Percentiles rank a stretch among this genome's conserved stretches.
Evolutionary conservation across 2,797 vertebrate genomes (phyloP).

Genomic region (Hoplostethus mediterraneus): DNA sequence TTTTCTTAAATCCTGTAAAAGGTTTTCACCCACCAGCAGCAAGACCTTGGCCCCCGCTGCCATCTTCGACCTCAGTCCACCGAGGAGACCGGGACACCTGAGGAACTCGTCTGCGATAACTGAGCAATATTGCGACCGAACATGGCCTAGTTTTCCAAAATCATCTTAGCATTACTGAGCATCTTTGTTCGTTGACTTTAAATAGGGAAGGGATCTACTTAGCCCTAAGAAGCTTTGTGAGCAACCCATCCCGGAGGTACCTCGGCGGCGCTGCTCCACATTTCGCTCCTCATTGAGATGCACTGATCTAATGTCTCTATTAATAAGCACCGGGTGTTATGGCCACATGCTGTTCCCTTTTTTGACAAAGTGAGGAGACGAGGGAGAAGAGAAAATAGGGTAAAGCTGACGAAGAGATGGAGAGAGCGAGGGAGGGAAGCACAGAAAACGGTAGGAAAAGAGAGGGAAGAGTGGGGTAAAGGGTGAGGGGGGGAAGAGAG

Average conservation of each 20-base stretch:
- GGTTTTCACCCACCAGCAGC: no score
- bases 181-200: background rate
- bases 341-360: background rate
- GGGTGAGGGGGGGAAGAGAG: background rate
- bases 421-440: background rate
- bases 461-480: background rate
- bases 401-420: background rate
- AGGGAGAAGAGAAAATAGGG: background rate
- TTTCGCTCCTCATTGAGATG: background rate
- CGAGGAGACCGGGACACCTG: no score
- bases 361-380: background rate
- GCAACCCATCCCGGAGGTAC: background rate
- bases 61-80: no score
- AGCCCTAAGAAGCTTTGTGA: background rate
- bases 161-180: background rate
- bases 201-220: background rate
- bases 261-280: background rate
- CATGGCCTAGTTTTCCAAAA: background rate
- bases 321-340: background rate
- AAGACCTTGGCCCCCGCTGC: no score
- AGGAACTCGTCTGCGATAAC: no score
- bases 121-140: background rate
- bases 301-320: background rate
- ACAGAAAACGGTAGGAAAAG: background rate
- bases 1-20: no score